Conservation (phyloP, 92 coral and sea anemone species). For the Micromussa lordhowensis region DNA sequence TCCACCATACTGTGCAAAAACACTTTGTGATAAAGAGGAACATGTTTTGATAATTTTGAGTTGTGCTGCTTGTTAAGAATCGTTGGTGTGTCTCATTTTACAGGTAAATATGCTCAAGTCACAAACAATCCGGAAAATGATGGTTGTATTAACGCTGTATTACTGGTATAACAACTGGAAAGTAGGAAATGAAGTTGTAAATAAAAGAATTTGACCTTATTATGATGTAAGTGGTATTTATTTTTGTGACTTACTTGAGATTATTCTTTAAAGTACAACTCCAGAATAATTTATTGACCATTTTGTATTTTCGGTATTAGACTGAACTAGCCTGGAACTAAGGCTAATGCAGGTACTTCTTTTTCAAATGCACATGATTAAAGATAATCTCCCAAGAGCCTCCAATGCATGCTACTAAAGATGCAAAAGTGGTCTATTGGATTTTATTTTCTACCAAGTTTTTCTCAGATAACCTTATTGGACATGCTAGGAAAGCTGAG, state of each 20-base stretch:
- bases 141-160: conserved; percentile 98
- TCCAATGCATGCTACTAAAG: no score
- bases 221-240: background rate
- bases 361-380: no score
- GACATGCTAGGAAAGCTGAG: no score
- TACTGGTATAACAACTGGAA: conserved; percentile 78
- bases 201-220: conserved; percentile 33
- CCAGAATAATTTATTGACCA: no score
- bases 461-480: no score
- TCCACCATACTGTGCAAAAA: background rate
- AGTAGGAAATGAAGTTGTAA: conserved; percentile 23
- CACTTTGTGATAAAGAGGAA: background rate
- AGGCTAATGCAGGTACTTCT: no score
- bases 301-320: no score
- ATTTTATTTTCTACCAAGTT: no score
- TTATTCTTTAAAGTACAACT: background rate
- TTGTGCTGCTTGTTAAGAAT: background rate
- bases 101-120: conserved; percentile 99
- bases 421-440: no score
- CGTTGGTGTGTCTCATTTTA: conserved; percentile 15
- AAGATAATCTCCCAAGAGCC: no score
- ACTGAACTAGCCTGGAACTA: no score
- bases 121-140: conserved; percentile 99
- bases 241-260: background rate
- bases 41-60: background rate